These are phyloP conservation scores for Ahaetulla prasina DNA, from an alignment of 2,113 vertebrate species.

Conservation along the genomic window DNA sequence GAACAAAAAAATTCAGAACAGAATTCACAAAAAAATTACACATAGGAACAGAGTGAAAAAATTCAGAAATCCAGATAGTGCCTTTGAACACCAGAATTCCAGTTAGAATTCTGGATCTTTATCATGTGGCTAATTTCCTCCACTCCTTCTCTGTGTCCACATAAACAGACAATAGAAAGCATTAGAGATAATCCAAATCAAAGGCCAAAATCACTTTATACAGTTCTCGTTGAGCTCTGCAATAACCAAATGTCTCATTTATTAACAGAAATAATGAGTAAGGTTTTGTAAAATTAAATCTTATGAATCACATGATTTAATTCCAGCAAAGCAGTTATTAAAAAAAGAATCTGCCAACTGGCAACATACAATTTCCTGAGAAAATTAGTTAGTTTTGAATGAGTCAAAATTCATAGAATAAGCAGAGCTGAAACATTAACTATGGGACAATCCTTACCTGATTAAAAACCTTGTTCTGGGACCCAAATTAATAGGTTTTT, in stretches of 20 bases:
- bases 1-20: not conserved
- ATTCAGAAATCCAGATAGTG: not conserved
- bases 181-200: not conserved
- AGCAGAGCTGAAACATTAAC: not conserved
- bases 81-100: not conserved
- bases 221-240: not conserved
- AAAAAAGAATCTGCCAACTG: not conserved
- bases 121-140: not conserved
- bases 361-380: not conserved
- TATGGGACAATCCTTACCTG: not conserved
- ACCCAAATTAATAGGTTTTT: not conserved
- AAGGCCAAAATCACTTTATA: not conserved
- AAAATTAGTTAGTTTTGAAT: not conserved
- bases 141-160: not conserved
- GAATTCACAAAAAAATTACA: not conserved
- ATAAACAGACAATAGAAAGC: not conserved
- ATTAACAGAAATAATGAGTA: not conserved
- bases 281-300: not conserved
- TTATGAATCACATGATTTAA: not conserved
- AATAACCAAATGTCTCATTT: not conserved
- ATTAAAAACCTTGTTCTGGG: not conserved
- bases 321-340: not conserved
- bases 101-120: not conserved
- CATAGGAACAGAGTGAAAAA: not conserved
- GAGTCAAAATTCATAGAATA: not conserved